These are phyloP conservation scores for Salpingus planirostris DNA, from an alignment of 2,888 invertebrate species.

Conservation along the genomic window DNA sequence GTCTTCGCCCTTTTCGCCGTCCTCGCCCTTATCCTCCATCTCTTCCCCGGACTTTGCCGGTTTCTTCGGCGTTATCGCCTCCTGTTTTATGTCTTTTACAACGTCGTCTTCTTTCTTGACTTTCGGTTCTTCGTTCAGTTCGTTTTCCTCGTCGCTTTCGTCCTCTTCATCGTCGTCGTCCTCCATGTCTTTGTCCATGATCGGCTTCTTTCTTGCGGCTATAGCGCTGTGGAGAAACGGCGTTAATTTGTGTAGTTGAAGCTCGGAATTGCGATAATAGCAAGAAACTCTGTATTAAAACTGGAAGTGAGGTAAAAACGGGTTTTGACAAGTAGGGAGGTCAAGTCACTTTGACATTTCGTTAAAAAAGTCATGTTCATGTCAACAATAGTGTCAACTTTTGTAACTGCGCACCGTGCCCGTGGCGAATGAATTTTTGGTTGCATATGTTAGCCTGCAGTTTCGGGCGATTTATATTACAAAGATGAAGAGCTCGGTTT, in stretches of 20 bases:
- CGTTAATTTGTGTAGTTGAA: too few relatives aligned
- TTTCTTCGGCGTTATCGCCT: slow-evolving; percentile 27
- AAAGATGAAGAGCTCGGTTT: too few relatives aligned
- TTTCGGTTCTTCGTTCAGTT: too few relatives aligned
- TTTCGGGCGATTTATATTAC: too few relatives aligned
- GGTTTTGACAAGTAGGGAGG: too few relatives aligned
- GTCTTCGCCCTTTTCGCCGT: slow-evolving; percentile 18
- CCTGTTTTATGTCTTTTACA: slow-evolving; percentile 38
- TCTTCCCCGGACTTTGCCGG: slow-evolving; percentile 17
- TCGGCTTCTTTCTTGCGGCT: slow-evolving; percentile 15
- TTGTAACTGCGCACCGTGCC: too few relatives aligned
- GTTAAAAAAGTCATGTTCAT: too few relatives aligned
- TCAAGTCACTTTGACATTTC: too few relatives aligned
- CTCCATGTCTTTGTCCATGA: slow-evolving; percentile 18
- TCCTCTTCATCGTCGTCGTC: slow-evolving; percentile 19
- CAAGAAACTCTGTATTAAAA: neutral
- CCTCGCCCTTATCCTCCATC: slow-evolving; percentile 23
- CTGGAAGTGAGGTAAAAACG: neutral
- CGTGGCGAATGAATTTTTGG: too few relatives aligned
- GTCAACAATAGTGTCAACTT: too few relatives aligned
- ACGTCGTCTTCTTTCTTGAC: slow-evolving; percentile 24
- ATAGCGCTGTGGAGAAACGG: slow-evolving; percentile 26
- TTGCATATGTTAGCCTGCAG: too few relatives aligned
- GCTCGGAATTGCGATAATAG: too few relatives aligned
- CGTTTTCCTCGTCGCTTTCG: neutral